Evolutionary conservation across 2,888 invertebrate genomes (phyloP).

Genomic region (Penaeus monodon): DNA sequence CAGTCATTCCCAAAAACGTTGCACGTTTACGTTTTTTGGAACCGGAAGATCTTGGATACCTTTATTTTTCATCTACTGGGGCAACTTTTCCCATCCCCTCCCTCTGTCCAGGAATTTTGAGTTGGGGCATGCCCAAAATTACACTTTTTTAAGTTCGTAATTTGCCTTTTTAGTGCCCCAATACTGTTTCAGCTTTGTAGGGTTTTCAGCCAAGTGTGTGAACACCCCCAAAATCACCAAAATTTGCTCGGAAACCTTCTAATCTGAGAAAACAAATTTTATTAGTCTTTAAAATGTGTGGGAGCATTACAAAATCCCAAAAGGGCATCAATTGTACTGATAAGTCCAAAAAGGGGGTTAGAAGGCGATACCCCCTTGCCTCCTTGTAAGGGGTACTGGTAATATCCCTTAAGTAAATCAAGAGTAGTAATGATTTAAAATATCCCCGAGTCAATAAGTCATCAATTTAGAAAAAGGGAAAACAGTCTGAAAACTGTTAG

Average conservation of each 20-base stretch:
- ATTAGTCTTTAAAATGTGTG: no score
- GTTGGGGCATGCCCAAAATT: neutral
- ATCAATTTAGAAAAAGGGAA: no score
- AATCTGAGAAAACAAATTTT: no score
- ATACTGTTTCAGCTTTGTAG: neutral
- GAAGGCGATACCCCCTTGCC: neutral
- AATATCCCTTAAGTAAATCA: neutral
- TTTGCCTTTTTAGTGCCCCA: neutral
- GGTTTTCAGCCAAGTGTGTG: no score
- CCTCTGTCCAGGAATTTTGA: no score
- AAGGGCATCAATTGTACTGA: neutral
- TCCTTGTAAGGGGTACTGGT: neutral
- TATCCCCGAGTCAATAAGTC: no score
- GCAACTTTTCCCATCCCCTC: neutral
- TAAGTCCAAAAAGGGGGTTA: neutral
- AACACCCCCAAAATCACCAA: no score
- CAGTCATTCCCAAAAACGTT: neutral
- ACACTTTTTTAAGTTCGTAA: neutral
- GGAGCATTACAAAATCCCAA: constrained; percentile 2
- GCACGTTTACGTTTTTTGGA: neutral
- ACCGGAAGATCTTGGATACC: neutral
- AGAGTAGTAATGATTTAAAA: no score
- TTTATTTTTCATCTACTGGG: neutral
- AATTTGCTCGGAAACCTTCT: no score
- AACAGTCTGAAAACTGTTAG: no score